phyloP scores from a whole-genome alignment of 1,140 invertebrate species.

The Lordiphosa mommai region DNA sequence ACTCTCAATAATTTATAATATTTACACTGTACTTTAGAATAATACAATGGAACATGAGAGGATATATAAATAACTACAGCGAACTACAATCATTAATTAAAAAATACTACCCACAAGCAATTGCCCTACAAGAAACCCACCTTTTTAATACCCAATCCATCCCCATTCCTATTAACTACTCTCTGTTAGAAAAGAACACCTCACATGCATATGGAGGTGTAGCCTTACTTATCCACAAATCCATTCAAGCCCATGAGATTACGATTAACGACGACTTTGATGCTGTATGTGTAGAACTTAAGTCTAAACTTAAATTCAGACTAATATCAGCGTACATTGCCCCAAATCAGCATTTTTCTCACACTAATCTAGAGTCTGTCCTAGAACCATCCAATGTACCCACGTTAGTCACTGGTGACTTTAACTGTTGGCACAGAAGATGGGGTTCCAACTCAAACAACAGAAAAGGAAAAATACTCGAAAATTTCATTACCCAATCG shows the following conservation, averaged over 20 bases:
- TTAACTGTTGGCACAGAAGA: slow-evolving; percentile 15
- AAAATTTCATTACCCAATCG: slow-evolving; percentile 16
- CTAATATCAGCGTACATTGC: slow-evolving; percentile 14
- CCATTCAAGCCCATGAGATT: slow-evolving; percentile 3
- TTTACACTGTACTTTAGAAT: slow-evolving; percentile 1
- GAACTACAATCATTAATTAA: slow-evolving; percentile 9
- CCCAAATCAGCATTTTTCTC: slow-evolving; percentile 9
- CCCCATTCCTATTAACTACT: slow-evolving; percentile 3
- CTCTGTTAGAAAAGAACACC: neutral
- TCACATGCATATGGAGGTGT: slow-evolving; percentile 2
- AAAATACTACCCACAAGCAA: slow-evolving; percentile 10
- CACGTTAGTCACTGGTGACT: neutral
- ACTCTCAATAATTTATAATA: too few relatives aligned
- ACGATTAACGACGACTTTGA: neutral
- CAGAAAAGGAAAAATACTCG: slow-evolving; percentile 7
- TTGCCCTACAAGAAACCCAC: slow-evolving; percentile 11
- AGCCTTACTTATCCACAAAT: slow-evolving; percentile 11
- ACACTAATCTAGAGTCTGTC: neutral
- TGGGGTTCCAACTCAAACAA: slow-evolving; percentile 15
- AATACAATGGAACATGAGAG: slow-evolving; percentile 8
- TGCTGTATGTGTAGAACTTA: neutral
- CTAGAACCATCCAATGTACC: too few relatives aligned
- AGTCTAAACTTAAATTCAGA: slow-evolving; percentile 12
- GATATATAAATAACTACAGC: slow-evolving; percentile 10
- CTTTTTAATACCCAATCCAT: neutral